These are phyloP conservation scores for Xyrichtys novacula DNA, from an alignment of 2,797 vertebrate genomes.

Conservation along the genomic window DNA sequence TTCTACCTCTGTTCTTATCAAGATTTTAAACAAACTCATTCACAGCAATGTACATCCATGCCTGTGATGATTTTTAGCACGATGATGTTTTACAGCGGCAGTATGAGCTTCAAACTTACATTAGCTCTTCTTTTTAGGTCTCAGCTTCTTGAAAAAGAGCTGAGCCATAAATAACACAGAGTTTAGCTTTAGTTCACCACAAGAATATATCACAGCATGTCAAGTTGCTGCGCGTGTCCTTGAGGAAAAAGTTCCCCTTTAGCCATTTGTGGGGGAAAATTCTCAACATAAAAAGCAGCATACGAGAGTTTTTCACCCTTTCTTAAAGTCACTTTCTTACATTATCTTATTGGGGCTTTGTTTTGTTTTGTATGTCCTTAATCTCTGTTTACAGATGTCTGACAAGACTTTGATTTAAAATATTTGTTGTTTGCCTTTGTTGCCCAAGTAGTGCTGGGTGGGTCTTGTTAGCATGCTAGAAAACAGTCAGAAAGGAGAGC, in stretches of 20 bases:
- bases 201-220: not conserved
- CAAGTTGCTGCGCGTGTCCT: not conserved
- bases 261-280: not conserved
- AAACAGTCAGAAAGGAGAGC: not conserved
- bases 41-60: constrained; percentile 10
- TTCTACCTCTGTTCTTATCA: not conserved
- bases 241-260: not conserved
- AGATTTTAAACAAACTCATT: constrained; percentile 19
- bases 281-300: constrained; percentile 16
- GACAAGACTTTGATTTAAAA: not conserved
- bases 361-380: not conserved
- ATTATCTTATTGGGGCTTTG: not conserved
- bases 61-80: constrained; percentile 13
- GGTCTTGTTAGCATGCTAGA: not conserved
- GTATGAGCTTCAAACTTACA: constrained; percentile 15
- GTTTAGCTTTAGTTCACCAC: not conserved
- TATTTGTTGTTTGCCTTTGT: not conserved
- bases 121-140: constrained; percentile 3
- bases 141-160: not conserved
- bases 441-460: not conserved
- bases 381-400: too few relatives aligned
- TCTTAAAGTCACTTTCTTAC: not conserved
- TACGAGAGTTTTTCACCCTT: not conserved
- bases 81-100: constrained; percentile 5
- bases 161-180: not conserved